phyloP scores from a whole-genome alignment of 2,888 invertebrate species.

The Agonum fuliginosum region DNA sequence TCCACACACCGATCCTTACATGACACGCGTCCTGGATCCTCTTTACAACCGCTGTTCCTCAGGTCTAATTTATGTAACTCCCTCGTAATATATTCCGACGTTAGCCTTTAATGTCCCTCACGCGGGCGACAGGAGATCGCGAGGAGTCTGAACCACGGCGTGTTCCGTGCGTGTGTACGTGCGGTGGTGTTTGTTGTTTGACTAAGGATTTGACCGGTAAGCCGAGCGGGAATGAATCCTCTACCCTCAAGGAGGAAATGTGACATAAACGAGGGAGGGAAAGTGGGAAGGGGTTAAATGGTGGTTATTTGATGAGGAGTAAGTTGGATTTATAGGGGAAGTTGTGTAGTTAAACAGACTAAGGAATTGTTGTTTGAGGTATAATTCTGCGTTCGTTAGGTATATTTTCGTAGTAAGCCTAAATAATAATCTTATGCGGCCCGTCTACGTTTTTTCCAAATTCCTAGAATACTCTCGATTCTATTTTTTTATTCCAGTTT shows the following conservation, averaged over 20 bases:
- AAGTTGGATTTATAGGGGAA: no score
- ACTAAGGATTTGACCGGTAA: background rate
- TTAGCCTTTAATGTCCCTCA: constrained; percentile 42
- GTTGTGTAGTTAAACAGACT: no score
- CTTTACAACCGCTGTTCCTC: background rate
- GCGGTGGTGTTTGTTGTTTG: background rate
- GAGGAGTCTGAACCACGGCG: background rate
- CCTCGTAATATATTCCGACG: constrained; percentile 35
- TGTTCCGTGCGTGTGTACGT: background rate
- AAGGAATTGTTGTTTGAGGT: no score
- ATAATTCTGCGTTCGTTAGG: no score
- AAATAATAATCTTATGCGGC: no score
- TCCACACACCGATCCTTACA: no score
- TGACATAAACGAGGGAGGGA: background rate
- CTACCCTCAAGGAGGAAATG: background rate
- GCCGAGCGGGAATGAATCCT: background rate
- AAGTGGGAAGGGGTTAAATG: background rate
- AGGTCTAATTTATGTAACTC: constrained; percentile 42
- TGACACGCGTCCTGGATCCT: background rate
- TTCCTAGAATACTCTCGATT: no score
- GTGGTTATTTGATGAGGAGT: no score
- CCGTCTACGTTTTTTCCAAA: no score
- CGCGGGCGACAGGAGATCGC: background rate
- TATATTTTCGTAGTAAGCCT: no score
- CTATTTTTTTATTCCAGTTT: no score